Conservation (phyloP, 2,113 vertebrate genomes). For the Salvelinus sp. region DNA sequence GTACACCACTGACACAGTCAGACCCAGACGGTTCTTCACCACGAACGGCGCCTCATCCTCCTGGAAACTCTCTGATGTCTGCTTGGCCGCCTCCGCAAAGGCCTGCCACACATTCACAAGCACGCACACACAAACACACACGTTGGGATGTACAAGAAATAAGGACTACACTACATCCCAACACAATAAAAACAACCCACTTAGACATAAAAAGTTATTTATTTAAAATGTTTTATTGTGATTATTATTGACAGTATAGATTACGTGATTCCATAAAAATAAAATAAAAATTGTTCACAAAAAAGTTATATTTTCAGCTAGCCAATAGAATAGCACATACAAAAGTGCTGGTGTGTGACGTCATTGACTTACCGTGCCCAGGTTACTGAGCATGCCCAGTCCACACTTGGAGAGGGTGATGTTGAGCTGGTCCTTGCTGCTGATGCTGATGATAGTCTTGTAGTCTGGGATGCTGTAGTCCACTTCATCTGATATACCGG, state of each 20-base stretch:
- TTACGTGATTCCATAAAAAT: too few relatives aligned
- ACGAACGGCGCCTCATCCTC: conserved; percentile 91
- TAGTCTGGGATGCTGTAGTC: conserved; percentile 87
- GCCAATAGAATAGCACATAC: too few relatives aligned
- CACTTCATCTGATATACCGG: conserved; percentile 82
- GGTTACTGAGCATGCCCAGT: conserved; percentile 89
- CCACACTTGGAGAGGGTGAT: conserved; percentile 94
- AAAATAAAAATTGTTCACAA: too few relatives aligned
- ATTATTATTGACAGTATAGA: too few relatives aligned
- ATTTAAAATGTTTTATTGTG: too few relatives aligned
- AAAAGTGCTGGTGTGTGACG: background rate
- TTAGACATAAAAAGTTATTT: too few relatives aligned
- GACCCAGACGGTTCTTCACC: conserved; percentile 86
- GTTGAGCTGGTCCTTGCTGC: conserved; percentile 93
- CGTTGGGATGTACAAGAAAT: too few relatives aligned
- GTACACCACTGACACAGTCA: conserved; percentile 78
- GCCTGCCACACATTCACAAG: conserved; percentile 71
- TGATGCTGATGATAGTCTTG: conserved; percentile 87
- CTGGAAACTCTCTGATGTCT: conserved; percentile 81
- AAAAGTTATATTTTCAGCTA: too few relatives aligned
- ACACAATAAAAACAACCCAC: too few relatives aligned
- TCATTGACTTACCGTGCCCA: conserved; percentile 83
- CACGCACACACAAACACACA: background rate
- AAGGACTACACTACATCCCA: too few relatives aligned
- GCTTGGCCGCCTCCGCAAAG: conserved; percentile 91